These are phyloP conservation scores for Geotria australis DNA, from an alignment of 2,797 vertebrate species.

Conservation along the genomic window DNA sequence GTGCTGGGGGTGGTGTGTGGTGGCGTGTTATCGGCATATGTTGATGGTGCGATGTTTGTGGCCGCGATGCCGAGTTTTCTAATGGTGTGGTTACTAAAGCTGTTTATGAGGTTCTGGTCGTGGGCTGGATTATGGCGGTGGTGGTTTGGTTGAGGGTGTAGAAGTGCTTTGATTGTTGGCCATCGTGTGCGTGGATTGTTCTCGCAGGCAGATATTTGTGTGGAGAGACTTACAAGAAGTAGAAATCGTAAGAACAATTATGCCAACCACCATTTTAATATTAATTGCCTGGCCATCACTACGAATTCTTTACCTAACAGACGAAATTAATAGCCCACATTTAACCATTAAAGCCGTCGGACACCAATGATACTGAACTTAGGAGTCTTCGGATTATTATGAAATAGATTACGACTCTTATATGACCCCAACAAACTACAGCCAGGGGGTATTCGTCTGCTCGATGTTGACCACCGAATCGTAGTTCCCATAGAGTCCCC, in stretches of 20 bases:
- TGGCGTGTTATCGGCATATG: no score
- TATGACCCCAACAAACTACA: slow-evolving; percentile 1
- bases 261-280: slow-evolving; percentile 1
- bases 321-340: slow-evolving; percentile 7
- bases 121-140: no score
- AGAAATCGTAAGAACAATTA: slow-evolving; percentile 5
- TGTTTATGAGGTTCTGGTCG: no score
- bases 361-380: slow-evolving; percentile 12
- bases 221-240: slow-evolving; percentile 10
- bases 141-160: no score
- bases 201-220: no score
- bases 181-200: no score
- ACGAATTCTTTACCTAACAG: slow-evolving; percentile 6
- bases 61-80: no score
- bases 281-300: slow-evolving; percentile 6
- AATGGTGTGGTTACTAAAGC: no score
- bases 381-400: slow-evolving; percentile 7
- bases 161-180: no score
- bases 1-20: no score
- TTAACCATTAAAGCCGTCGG: slow-evolving; percentile 7
- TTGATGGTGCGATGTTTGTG: no score
- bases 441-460: slow-evolving; percentile 3
- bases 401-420: slow-evolving; percentile 6
- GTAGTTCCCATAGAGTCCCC: slow-evolving; percentile 3
- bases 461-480: slow-evolving; percentile 9